Evolutionary conservation across 2,113 vertebrate species (phyloP).

Genomic region (Takifugu flavidus): DNA sequence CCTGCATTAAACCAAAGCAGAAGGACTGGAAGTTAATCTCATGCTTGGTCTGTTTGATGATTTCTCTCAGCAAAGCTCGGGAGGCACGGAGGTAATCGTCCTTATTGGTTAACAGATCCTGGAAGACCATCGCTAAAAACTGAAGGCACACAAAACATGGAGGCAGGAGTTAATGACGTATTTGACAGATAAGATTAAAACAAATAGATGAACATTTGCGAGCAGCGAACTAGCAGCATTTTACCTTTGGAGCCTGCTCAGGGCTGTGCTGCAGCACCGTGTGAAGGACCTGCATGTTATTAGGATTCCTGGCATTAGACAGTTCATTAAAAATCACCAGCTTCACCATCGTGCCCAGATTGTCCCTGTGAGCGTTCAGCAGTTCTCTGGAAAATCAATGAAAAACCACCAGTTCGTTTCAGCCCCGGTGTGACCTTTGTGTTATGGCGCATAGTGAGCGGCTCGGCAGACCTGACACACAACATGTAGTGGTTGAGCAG

Average conservation of each 20-base stretch:
- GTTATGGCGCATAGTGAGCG: neutral
- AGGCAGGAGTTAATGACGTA: neutral
- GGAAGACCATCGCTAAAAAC: slow-evolving; percentile 99
- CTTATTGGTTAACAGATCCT: slow-evolving; percentile 93
- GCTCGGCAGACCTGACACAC: slow-evolving; percentile 81
- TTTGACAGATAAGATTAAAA: neutral
- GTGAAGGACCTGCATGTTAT: slow-evolving; percentile 97
- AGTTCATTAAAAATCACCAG: slow-evolving; percentile 97
- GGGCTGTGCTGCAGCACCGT: slow-evolving; percentile 94
- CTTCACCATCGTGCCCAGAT: slow-evolving; percentile 93
- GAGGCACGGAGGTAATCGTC: slow-evolving; percentile 94
- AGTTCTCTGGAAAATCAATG: slow-evolving; percentile 80
- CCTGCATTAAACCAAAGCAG: slow-evolving; percentile 97
- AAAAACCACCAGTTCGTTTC: neutral
- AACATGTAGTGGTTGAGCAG: slow-evolving; percentile 97
- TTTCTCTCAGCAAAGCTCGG: slow-evolving; percentile 89
- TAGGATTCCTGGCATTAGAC: slow-evolving; percentile 95
- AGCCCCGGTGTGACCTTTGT: neutral
- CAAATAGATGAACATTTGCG: neutral
- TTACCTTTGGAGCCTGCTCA: slow-evolving; percentile 94
- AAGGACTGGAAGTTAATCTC: slow-evolving; percentile 99
- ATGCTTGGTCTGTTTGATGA: slow-evolving; percentile 97
- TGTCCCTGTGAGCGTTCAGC: slow-evolving; percentile 91
- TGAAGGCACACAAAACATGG: slow-evolving; percentile 43
- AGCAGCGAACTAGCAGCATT: neutral